Percentiles rank a stretch among this genome's conserved stretches.
phyloP scores from a whole-genome alignment of 2,888 invertebrate genomes.

The Boloria selene region DNA sequence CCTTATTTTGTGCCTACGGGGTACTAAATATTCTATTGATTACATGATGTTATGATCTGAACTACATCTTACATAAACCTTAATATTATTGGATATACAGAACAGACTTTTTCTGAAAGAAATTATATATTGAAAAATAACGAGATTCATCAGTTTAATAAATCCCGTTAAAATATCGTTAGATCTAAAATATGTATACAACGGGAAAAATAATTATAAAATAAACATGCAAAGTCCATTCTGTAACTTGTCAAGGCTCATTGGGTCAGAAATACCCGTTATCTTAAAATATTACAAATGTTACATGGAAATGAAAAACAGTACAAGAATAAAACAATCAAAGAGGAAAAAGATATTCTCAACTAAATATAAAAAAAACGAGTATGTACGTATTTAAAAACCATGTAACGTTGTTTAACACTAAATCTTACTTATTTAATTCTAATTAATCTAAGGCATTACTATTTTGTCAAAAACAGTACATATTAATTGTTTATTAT shows the following conservation, averaged over 20 bases:
- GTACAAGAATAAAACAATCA: background rate
- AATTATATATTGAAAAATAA: background rate
- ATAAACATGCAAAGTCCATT: background rate
- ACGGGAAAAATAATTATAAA: background rate
- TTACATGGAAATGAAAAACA: slow-evolving; percentile 5
- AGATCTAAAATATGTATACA: slow-evolving; percentile 1
- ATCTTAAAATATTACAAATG: background rate
- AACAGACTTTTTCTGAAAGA: background rate
- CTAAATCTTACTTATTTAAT: slow-evolving; percentile 4
- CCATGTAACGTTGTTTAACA: slow-evolving; percentile 5
- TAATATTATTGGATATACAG: slow-evolving; percentile 1
- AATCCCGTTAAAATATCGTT: background rate
- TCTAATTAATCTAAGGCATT: slow-evolving; percentile 13
- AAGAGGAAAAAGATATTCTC: background rate
- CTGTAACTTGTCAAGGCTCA: slow-evolving; percentile 11
- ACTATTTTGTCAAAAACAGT: slow-evolving; percentile 5
- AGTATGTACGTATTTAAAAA: background rate
- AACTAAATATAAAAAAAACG: background rate
- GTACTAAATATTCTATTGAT: slow-evolving; percentile 24
- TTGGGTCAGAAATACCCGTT: slow-evolving; percentile 15
- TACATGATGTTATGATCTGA: background rate
- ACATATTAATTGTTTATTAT: background rate
- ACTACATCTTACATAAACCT: slow-evolving; percentile 4
- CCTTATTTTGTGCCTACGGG: slow-evolving; percentile 39
- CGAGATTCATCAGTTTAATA: too few species aligned